A percentile compares a stretch with the other conserved stretches of the same genome.
These are phyloP conservation scores for Furnarius figulus DNA, from an alignment of 2,113 vertebrate species.

Conservation along the genomic window DNA sequence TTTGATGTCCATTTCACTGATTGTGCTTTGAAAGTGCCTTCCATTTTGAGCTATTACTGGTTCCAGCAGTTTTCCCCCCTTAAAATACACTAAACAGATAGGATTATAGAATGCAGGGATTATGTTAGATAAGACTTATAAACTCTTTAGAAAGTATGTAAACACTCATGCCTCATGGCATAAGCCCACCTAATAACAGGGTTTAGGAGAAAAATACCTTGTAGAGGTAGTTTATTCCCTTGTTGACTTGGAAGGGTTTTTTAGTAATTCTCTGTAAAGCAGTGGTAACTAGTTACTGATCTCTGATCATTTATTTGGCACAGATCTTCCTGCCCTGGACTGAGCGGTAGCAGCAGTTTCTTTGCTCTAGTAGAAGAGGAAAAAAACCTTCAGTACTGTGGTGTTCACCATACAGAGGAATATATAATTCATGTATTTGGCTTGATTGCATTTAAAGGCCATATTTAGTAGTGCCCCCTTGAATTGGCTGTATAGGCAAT, in stretches of 20 bases:
- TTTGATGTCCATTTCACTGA: neutral
- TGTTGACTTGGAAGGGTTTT: slow-evolving; percentile 1
- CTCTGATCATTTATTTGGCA: neutral
- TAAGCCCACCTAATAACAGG: slow-evolving; percentile 57
- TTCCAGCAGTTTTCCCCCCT: neutral
- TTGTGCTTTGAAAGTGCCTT: neutral
- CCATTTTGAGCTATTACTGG: slow-evolving; percentile 10
- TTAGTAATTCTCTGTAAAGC: neutral
- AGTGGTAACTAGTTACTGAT: neutral
- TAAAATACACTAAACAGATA: slow-evolving; percentile 48
- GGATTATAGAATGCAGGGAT: slow-evolving; percentile 63
- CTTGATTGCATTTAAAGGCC: neutral
- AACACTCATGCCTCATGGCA: slow-evolving; percentile 29
- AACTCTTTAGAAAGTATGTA: slow-evolving; percentile 51
- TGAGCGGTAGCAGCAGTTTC: neutral
- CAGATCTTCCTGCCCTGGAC: neutral
- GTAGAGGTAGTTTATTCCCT: slow-evolving; percentile 40
- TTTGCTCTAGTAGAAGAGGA: neutral
- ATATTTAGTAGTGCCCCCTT: neutral
- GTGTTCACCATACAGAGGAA: neutral
- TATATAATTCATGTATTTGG: neutral
- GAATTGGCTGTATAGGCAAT: neutral
- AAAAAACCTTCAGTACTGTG: neutral
- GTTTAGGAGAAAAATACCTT: slow-evolving; percentile 49
- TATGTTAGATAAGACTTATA: slow-evolving; percentile 58